Conservation (phyloP, 2,113 vertebrate genomes). For the Hippoglossus stenolepis region DNA sequence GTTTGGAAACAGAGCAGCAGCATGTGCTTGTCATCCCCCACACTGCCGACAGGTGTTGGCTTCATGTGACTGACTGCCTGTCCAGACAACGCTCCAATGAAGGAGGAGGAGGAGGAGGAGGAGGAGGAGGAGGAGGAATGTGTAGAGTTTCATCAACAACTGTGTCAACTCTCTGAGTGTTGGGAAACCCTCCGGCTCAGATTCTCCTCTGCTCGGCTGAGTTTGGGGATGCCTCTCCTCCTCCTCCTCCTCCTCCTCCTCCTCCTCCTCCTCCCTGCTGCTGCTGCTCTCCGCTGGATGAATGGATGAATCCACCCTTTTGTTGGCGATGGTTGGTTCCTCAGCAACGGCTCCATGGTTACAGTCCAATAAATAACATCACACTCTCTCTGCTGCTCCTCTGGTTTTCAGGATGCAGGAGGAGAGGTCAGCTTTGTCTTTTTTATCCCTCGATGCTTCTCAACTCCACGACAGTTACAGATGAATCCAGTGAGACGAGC, state of each 20-base stretch:
- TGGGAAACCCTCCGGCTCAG: conserved; percentile 43
- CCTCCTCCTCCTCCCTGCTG: conserved; percentile 24
- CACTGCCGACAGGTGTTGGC: conserved; percentile 83
- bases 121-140: conserved; percentile 43
- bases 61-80: conserved; percentile 78
- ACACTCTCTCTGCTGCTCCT: conserved; percentile 44
- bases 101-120: conserved; percentile 40
- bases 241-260: conserved; percentile 37
- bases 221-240: conserved; percentile 56
- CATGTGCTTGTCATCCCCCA: conserved; percentile 59
- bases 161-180: conserved; percentile 50
- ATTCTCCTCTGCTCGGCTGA: conserved; percentile 34
- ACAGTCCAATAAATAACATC: conserved; percentile 76
- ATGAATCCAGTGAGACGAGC: too few relatives aligned
- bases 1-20: conserved; percentile 41
- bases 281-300: conserved; percentile 46
- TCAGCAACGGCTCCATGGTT: conserved; percentile 70
- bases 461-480: too few relatives aligned
- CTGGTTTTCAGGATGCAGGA: conserved; percentile 41
- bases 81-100: conserved; percentile 63
- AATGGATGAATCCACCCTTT: conserved; percentile 76
- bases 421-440: neutral
- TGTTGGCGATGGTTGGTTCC: conserved; percentile 66
- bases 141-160: conserved; percentile 73
- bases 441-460: too few relatives aligned